Evolutionary conservation across 2,113 vertebrate genomes (phyloP).

Genomic region (Cyprinus carpio): DNA sequence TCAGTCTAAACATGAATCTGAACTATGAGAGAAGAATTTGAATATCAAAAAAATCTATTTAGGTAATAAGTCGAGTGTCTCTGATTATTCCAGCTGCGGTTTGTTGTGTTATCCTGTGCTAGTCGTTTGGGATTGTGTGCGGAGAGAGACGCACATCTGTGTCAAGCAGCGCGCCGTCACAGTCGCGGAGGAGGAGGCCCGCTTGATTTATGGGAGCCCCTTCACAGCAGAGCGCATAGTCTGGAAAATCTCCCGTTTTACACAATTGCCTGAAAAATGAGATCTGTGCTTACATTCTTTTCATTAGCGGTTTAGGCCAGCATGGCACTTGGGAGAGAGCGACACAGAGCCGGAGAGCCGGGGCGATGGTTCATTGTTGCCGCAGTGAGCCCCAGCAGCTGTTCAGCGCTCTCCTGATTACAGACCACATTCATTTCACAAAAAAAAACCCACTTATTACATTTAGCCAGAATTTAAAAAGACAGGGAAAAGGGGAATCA

Average conservation of each 20-base stretch:
- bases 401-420: conserved; percentile 73
- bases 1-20: too few relatives aligned
- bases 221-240: conserved; percentile 82
- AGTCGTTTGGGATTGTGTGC: background rate
- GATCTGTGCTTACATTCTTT: conserved; percentile 98
- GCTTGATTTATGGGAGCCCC: conserved; percentile 91
- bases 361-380: conserved; percentile 75
- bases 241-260: conserved; percentile 99
- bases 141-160: conserved; percentile 21
- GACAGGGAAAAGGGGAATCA: conserved; percentile 68
- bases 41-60: too few relatives aligned
- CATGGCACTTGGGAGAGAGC: conserved; percentile 71
- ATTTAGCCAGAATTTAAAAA: conserved; percentile 78
- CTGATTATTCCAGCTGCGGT: too few relatives aligned
- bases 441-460: conserved; percentile 75
- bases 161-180: background rate
- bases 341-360: conserved; percentile 61
- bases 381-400: conserved; percentile 72
- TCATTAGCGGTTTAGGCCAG: conserved; percentile 90
- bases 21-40: too few relatives aligned
- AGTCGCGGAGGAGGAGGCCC: conserved; percentile 75
- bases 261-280: conserved; percentile 99
- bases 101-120: too few relatives aligned
- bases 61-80: too few relatives aligned
- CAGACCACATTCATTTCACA: conserved; percentile 72